A percentile compares a stretch with the other conserved stretches of the same genome.
Evolutionary conservation across 2,113 vertebrate species (phyloP).

Genomic region (Raja brachyura): DNA sequence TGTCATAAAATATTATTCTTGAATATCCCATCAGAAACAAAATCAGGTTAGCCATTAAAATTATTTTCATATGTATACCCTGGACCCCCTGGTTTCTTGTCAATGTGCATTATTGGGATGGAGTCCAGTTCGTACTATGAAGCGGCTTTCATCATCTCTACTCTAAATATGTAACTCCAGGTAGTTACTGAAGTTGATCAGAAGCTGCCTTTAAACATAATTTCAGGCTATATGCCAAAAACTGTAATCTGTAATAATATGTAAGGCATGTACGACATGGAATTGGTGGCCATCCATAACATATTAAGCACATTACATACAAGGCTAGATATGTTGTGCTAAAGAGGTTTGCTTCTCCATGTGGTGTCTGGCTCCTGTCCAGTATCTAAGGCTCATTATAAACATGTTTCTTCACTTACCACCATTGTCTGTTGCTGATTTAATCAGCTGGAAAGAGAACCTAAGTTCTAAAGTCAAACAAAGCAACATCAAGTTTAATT

Average conservation of each 20-base stretch:
- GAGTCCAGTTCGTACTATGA: neutral
- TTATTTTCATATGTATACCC: neutral
- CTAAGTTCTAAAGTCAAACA: neutral
- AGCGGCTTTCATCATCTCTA: neutral
- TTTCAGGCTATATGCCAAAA: neutral
- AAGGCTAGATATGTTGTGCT: neutral
- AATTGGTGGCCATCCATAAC: neutral
- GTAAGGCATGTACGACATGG: neutral
- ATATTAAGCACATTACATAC: neutral
- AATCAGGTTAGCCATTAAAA: neutral
- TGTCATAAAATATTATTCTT: neutral
- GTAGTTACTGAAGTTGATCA: neutral
- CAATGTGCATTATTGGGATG: neutral
- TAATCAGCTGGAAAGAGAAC: neutral
- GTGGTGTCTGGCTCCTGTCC: neutral
- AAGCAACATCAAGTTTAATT: neutral
- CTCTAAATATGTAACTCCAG: neutral
- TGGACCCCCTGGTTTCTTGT: neutral
- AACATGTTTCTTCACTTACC: slow-evolving; percentile 2
- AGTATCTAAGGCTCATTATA: neutral
- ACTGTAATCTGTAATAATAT: neutral
- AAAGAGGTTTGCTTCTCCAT: neutral
- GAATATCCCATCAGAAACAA: neutral
- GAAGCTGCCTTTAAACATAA: neutral
- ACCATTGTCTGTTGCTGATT: neutral